phyloP scores from a whole-genome alignment of 1,140 invertebrate genomes.

The Ruditapes philippinarum region DNA sequence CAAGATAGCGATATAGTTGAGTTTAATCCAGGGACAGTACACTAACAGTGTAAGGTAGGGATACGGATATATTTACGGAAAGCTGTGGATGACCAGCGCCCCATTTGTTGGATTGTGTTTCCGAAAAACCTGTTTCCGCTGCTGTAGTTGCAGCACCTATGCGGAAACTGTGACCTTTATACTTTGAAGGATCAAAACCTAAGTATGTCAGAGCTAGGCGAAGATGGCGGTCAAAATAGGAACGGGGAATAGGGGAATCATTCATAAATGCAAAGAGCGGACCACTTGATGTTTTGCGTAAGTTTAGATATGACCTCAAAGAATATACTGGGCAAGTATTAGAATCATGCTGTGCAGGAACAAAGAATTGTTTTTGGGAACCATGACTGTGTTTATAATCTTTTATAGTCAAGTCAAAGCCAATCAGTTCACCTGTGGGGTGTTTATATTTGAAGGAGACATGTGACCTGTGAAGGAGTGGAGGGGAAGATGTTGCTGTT shows the following conservation, averaged over 20 bases:
- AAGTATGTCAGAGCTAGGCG: too few species aligned
- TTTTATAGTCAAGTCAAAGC: not conserved
- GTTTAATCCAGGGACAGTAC: too few species aligned
- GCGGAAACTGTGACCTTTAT: slow-evolving; percentile 64
- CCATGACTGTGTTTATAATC: not conserved
- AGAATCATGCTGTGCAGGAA: too few species aligned
- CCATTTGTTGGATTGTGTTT: slow-evolving; percentile 33
- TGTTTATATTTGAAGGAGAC: not conserved
- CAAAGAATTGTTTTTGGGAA: too few species aligned
- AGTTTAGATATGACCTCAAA: too few species aligned
- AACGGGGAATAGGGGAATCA: too few species aligned
- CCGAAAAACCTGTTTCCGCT: slow-evolving; percentile 41
- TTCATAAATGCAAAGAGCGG: too few species aligned
- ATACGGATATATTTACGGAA: slow-evolving; percentile 25
- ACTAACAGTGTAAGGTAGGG: not conserved
- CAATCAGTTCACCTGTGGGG: not conserved
- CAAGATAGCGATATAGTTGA: too few species aligned
- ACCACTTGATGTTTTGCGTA: too few species aligned
- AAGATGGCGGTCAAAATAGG: too few species aligned
- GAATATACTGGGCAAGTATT: not conserved
- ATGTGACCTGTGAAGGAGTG: not conserved
- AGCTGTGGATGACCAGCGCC: too few species aligned
- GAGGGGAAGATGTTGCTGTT: not conserved
- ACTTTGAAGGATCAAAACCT: too few species aligned
- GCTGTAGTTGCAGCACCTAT: slow-evolving; percentile 63